Base-by-base conservation (phyloP, 2,797 vertebrate species). In the Melopsittacus undulatus region DNA sequence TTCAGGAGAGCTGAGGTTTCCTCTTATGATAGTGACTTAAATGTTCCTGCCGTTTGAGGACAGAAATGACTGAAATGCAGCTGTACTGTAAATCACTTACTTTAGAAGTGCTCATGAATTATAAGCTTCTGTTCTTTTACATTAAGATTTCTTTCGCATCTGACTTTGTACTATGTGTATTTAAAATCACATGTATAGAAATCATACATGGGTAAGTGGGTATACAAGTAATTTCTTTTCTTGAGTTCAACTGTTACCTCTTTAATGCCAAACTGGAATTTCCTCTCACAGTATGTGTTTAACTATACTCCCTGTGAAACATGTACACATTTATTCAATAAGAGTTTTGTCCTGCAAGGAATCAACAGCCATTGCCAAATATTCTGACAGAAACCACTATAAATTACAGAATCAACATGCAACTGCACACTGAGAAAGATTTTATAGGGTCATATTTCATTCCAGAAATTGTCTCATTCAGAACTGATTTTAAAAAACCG, bases 211-310 rank as follows among this genome's bases (percentile, higher is more conserved):
- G 4, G 7, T 46, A 56, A 83, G 43, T 46, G 43, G 56, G 9
- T 29, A 49, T 14, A 13, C 9, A 43, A 48, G 27, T 78, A 23
- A 48, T 51, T 86, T 67, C 6, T 85, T 12, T 87, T 66, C 21
- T 72, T 73, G 22, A 79, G 38, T 84, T 81, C 24, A 43, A 2
- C 34, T 72, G 6, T 54, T 80, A 27, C 54, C 17, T 56, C 32
- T 68, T 40, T 45, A 30, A 52, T 91, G 57, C 42, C 67, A 78
- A 18, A 24, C 34, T 32, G 19, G 30, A 90, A 40, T 22, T 82
- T 79, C 20, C 27, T 73, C 1, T 0, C 15, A 18, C 24, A 2
- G 1, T 56, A 8, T 32, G 14, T 7, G 1, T 57, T 34, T 49
- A 75, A 42, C 38, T 66, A 1, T 42, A 32, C 27, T 67, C 4